Conservation (phyloP, 2,113 vertebrate genomes). For the Mesoclemmys tuberculata region DNA sequence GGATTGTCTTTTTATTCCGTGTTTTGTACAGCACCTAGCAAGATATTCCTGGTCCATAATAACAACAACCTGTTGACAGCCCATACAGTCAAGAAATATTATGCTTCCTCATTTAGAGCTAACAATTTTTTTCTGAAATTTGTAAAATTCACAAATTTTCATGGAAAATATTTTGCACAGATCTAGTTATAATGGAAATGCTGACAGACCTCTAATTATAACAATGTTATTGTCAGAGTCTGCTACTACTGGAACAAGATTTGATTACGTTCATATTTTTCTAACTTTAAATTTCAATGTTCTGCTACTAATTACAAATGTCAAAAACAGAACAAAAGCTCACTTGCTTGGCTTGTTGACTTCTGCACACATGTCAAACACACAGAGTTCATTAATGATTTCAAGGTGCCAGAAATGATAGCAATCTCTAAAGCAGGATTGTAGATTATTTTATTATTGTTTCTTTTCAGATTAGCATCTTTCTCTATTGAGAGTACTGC, state of each 20-base stretch:
- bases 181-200: slow-evolving; percentile 55
- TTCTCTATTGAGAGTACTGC: slow-evolving; percentile 11
- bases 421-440: slow-evolving; percentile 38
- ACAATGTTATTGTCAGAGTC: slow-evolving; percentile 21
- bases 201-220: slow-evolving; percentile 41
- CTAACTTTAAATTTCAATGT: slow-evolving; percentile 65
- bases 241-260: slow-evolving; percentile 53
- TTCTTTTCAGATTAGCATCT: slow-evolving; percentile 51
- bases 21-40: no score
- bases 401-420: slow-evolving; percentile 69
- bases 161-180: slow-evolving; percentile 18
- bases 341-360: slow-evolving; percentile 55
- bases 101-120: background rate
- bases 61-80: background rate
- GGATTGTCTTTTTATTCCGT: no score
- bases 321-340: slow-evolving; percentile 70
- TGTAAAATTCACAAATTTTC: background rate
- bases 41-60: background rate
- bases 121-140: background rate
- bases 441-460: slow-evolving; percentile 23
- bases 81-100: background rate
- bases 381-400: slow-evolving; percentile 69
- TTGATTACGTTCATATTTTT: slow-evolving; percentile 49
- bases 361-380: slow-evolving; percentile 63
- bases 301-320: slow-evolving; percentile 72